Evolutionary conservation across 2,113 vertebrate genomes (phyloP).

Genomic region (Garra rufa): DNA sequence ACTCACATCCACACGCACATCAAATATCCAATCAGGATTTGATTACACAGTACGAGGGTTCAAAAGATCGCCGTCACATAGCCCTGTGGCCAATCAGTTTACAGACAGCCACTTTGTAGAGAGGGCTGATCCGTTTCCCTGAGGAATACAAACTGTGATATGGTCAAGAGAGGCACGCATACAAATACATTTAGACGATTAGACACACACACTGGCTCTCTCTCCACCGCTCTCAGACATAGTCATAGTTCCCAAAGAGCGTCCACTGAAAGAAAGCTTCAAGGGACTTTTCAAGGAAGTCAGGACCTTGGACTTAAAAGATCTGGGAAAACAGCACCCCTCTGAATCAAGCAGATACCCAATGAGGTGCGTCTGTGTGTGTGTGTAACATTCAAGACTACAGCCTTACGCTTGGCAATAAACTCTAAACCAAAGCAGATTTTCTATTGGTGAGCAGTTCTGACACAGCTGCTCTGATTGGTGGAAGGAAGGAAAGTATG

Average conservation of each 20-base stretch:
- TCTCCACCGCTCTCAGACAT: conserved; percentile 30
- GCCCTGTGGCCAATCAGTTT: conserved; percentile 55
- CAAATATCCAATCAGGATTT: conserved; percentile 15
- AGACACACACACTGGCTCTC: background rate
- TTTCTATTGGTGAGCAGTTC: conserved; percentile 17
- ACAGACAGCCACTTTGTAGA: conserved; percentile 55
- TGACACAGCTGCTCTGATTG: background rate
- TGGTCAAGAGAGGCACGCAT: conserved; percentile 49
- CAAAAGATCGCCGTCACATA: conserved; percentile 52
- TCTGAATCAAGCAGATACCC: conserved; percentile 15
- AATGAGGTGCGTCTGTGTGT: background rate
- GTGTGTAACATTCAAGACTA: conserved; percentile 14
- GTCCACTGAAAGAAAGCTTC: conserved; percentile 50
- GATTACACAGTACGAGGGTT: conserved; percentile 57
- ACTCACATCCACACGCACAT: conserved; percentile 10
- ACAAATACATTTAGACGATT: conserved; percentile 9
- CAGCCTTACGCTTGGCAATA: conserved; percentile 23
- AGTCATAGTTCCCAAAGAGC: conserved; percentile 61
- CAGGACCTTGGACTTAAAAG: conserved; percentile 65
- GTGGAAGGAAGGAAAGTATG: background rate
- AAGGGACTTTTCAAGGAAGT: conserved; percentile 71
- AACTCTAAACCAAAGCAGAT: conserved; percentile 8
- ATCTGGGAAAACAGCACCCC: conserved; percentile 23
- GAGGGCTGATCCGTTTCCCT: conserved; percentile 66
- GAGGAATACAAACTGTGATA: conserved; percentile 70